phyloP scores from a whole-genome alignment of 92 coral and sea anemone genomes.

The Ricordea florida region DNA sequence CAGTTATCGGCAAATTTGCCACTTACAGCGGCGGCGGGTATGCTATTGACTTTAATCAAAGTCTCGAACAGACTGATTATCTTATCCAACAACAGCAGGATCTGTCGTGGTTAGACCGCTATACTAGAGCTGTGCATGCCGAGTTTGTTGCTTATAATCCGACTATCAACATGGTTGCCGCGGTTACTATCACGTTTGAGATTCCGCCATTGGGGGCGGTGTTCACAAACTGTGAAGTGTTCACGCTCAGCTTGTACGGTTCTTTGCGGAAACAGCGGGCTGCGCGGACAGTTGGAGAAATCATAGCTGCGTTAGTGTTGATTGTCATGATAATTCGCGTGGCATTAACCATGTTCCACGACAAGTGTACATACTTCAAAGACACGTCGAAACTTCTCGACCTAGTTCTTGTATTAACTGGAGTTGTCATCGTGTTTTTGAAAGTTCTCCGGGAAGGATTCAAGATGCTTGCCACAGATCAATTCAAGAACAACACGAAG shows the following conservation, averaged over 20 bases:
- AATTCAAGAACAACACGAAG: conserved; percentile 21
- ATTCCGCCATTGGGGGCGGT: conserved; percentile 64
- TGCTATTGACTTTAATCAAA: conserved; percentile 22
- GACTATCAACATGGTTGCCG: conserved; percentile 50
- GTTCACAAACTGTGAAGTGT: conserved; percentile 23
- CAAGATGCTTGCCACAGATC: conserved; percentile 35
- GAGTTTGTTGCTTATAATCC: conserved; percentile 58
- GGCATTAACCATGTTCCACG: conserved; percentile 35
- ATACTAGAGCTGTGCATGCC: conserved; percentile 56
- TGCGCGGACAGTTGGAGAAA: conserved; percentile 28
- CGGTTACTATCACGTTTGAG: conserved; percentile 45
- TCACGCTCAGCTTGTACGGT: conserved; percentile 30
- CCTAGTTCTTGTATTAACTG: conserved; percentile 35
- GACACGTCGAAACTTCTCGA: conserved; percentile 43
- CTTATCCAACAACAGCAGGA: conserved; percentile 7
- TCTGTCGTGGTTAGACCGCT: conserved; percentile 45
- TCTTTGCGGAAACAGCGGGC: conserved; percentile 25
- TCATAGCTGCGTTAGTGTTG: conserved; percentile 19
- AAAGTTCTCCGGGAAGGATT: conserved; percentile 38
- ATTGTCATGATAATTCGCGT: conserved; percentile 53
- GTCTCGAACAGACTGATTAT: background rate
- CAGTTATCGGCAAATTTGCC: conserved; percentile 43
- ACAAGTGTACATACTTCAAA: conserved; percentile 35
- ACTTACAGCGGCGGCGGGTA: conserved; percentile 72
- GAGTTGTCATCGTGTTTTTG: conserved; percentile 30